These are phyloP conservation scores for Anabacerthia variegaticeps DNA, from an alignment of 2,797 vertebrate species.

Conservation along the genomic window DNA sequence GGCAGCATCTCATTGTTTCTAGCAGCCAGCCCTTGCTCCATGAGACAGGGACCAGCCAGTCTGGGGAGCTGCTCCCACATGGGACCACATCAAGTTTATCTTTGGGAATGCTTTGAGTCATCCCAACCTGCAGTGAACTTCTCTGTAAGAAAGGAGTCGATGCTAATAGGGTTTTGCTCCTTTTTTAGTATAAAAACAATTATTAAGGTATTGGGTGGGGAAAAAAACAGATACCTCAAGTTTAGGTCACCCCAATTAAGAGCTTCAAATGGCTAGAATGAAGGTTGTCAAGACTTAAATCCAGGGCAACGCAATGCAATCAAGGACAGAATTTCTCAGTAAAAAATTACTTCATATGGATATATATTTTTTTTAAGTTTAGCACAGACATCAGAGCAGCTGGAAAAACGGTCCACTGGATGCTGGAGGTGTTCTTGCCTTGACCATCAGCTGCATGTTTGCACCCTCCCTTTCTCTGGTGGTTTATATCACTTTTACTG, in stretches of 20 bases:
- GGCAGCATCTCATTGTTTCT: neutral
- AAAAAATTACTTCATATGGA: neutral
- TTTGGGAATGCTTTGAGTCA: neutral
- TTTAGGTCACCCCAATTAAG: neutral
- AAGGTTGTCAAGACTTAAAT: neutral
- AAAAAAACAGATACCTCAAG: neutral
- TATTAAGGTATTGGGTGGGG: neutral
- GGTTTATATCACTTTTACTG: neutral
- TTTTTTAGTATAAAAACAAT: neutral
- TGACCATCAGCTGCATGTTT: neutral
- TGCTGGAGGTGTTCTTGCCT: neutral
- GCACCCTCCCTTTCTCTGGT: neutral
- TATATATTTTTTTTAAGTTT: neutral
- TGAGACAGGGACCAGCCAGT: neutral
- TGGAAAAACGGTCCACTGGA: neutral
- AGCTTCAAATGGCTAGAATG: accelerated
- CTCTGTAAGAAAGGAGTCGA: accelerated
- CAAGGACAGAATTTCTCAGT: neutral
- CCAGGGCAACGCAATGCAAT: neutral
- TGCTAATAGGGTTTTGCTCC: neutral
- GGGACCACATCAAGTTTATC: neutral
- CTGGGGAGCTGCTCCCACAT: accelerated
- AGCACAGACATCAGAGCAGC: neutral
- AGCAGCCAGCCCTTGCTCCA: neutral
- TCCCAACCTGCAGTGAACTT: neutral